Evolutionary conservation across 2,113 vertebrate species (phyloP), one percentile per base, ranked within the genome.

Genomic region (Vulpes lagopus): DNA sequence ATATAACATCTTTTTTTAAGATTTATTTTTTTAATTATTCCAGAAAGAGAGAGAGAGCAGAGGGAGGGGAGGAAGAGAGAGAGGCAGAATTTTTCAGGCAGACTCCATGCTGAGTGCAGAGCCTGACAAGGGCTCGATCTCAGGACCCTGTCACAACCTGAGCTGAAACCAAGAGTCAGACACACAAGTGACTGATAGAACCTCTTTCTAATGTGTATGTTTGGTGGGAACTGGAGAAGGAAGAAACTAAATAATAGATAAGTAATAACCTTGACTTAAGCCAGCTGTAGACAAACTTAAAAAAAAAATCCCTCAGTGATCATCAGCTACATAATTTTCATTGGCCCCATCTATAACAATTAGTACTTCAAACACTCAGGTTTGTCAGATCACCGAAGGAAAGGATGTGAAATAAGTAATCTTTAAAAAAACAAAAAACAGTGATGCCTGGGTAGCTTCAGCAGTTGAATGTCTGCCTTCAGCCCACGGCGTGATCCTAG

Each of bases 241-340:
- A 12, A 80, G 57, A 78, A 82, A 67, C 59, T 89, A 53, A 94
- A 64, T 89, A 73, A 64, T 67, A 85, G 11, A 38, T 57, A 90
- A 91, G 59, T 51, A 69, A 86, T 49, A 92, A 94, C 6, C 32
- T 88, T 55, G 55, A 93, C 0, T 8, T 78, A 23, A 57, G 59
- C 27, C 76, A 81, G 12, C 32, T 51, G 2, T 22, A 91, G 14
- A 95, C 5, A 91, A 67, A 11, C n/a, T 80, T 55, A 11, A 91
- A 38, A 83, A 51, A 57, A 51, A 57, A 81, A 57, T 69, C 19
- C 22, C 69, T 64, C 20, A 62, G 2, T 53, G 30, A 43, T 95
- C 78, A 89, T 93, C 15, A 83, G 14, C 17, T 86, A 59, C 11
- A 80, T 80, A 89, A 92, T 92, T 93, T 79, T 83, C 62, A 83